Evolutionary conservation across 2,888 invertebrate genomes (phyloP).

Genomic region (Tipula unca): DNA sequence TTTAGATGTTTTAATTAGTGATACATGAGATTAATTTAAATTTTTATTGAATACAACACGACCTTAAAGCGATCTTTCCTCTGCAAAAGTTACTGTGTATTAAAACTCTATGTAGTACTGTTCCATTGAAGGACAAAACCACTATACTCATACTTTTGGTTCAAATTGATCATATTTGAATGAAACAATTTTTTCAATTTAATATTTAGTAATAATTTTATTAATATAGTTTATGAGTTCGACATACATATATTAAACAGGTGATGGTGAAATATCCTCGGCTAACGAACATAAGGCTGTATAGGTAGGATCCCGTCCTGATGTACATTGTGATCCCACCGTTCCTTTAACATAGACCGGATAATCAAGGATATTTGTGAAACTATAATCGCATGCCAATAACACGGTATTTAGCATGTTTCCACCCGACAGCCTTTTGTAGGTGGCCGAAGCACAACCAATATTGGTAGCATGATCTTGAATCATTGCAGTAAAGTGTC

Average conservation of each 20-base stretch:
- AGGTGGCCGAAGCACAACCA: constrained; percentile 22
- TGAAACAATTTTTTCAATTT: too few relatives aligned
- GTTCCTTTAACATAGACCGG: constrained; percentile 21
- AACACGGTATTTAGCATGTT: background rate
- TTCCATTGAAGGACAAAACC: too few relatives aligned
- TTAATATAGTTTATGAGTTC: too few relatives aligned
- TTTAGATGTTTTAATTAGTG: too few relatives aligned
- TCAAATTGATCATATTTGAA: too few relatives aligned
- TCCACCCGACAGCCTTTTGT: background rate
- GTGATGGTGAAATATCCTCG: background rate
- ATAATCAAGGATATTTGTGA: constrained; percentile 18
- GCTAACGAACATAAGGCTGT: background rate
- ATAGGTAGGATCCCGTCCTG: background rate
- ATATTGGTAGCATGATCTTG: constrained; percentile 20
- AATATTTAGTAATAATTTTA: background rate
- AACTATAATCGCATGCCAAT: constrained; percentile 23
- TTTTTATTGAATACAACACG: too few relatives aligned
- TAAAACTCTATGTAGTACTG: too few relatives aligned
- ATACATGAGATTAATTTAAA: too few relatives aligned
- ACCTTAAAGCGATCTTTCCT: too few relatives aligned
- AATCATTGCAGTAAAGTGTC: constrained; percentile 24
- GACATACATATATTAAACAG: background rate
- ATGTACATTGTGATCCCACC: constrained; percentile 19
- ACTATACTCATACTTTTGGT: too few relatives aligned
- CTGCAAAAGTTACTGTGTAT: too few relatives aligned